Evolutionary conservation across 2,797 vertebrate genomes (phyloP), one percentile per base, ranked within the genome.

Genomic region (Acrocephalus scirpaceus): DNA sequence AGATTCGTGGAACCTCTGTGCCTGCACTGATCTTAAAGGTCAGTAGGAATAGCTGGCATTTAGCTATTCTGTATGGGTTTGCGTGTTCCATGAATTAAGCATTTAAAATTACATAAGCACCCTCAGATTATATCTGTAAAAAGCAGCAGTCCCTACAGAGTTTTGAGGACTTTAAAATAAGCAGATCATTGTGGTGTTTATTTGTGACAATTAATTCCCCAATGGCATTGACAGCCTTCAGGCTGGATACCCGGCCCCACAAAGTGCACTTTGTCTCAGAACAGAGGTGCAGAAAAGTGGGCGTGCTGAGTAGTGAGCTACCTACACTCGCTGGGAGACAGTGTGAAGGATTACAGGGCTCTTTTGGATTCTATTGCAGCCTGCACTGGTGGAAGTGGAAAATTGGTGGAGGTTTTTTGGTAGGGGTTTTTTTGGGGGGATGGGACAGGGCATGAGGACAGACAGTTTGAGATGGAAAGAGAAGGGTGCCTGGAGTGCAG

Each of bases 391-490:
- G 42, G 69, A 50, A 73, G 21, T 5, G 17, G 9, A 14, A 26
- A 14, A 16, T 34, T 58, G 29, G 16, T 50, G 16, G 27, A 56
- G 47, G 9, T 1, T 7, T 58, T 45, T 54, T 15, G 14, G 9
- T 10, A 1, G 29, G 12, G 11, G 36, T 36, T 23, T 60, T 66
- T 56, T 76, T 3, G 1, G 3, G 5, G 8, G 1, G 1, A 3
- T 22, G 8, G 9, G 3, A 30, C 21, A 22, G 62, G 21, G 12
- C 7, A 4, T 22, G 17, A 12, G 9, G 16, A 30, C 4, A n/a
- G 18, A 32, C 18, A 18, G 38, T 22, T 69, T 77, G 61, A 72
- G 34, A 9, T 6, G 6, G 23, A 73, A 75, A 27, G 38, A 13
- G 29, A 32, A 22, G 3, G 3, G 15, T 65, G n/a, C 32, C 57